Conservation (phyloP, 2,888 invertebrate genomes). For the Chouioia cunea region DNA sequence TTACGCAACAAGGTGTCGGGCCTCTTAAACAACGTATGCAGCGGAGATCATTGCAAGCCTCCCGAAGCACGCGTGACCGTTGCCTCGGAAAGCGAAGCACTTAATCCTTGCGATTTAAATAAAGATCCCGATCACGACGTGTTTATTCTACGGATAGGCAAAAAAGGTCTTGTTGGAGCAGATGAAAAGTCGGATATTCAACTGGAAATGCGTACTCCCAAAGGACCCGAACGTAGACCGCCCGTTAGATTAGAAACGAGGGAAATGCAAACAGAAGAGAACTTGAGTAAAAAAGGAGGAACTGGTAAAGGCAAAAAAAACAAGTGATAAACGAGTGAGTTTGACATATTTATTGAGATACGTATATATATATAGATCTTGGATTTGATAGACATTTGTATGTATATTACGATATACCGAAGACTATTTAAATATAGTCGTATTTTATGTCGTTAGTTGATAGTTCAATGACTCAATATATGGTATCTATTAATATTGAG, state of each 20-base stretch:
- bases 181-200: constrained; percentile 79
- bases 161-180: constrained; percentile 77
- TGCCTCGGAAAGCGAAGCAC: constrained; percentile 52
- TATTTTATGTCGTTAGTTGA: too few species aligned
- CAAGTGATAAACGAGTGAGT: constrained; percentile 8
- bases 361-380: too few species aligned
- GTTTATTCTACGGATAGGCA: constrained; percentile 81
- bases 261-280: constrained; percentile 73
- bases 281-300: constrained; percentile 15
- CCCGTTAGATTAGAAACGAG: constrained; percentile 76
- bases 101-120: constrained; percentile 14
- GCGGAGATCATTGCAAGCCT: constrained; percentile 47
- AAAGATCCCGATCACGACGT: constrained; percentile 79
- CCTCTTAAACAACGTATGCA: constrained; percentile 52
- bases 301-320: constrained; percentile 32
- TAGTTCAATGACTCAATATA: too few species aligned
- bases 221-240: constrained; percentile 73
- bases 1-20: constrained; percentile 61
- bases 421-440: too few species aligned
- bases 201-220: constrained; percentile 81
- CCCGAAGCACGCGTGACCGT: constrained; percentile 57
- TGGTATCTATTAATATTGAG: too few species aligned
- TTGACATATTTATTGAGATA: not conserved
- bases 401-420: too few species aligned
- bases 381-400: too few species aligned